Evolutionary conservation across 37 sponge, comb jelly and placozoan genomes (phyloP), one percentile per base, ranked within the genome.

Genomic region (Beroe forskalii): DNA sequence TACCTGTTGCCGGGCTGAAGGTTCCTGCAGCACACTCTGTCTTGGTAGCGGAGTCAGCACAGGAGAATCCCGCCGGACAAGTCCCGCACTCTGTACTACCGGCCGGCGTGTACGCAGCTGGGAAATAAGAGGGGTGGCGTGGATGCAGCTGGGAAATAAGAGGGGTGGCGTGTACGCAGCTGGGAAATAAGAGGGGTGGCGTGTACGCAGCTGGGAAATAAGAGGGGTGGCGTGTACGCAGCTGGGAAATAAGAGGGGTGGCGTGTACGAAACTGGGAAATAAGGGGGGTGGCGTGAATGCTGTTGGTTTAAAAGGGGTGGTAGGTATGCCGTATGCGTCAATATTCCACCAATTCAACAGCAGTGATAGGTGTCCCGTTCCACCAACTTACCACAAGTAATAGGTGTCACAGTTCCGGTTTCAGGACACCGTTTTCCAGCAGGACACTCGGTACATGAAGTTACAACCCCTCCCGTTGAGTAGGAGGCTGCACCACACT

Each of bases 51-150:
- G 76, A 38, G 40, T 32, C 40, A 6, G 76, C 37, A 36, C 76
- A 72, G 23, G 36, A 8, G 76, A 38, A 72, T 23, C 76, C 76
- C 30, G 28, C 76, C 8, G 76, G 76, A 72, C 76, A 72, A 3
- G 19, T 27, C 76, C 6, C 22, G 27, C 76, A 72, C 22, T 17
- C 19, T 37, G 40, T 72, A 32, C 40, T 38, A 32, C 76, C 76
- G 19, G 76, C 76, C 20, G 76, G 40, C 19, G 40, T 37, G 76
- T 72, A 72, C 12, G 20, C 40, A 8, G 40, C 40, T 20, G 3
- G 28, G 25, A 23, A 22, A 27, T 28, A 27, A 27, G 24, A 64
- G 55, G 55, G 55, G 55, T 17, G 55, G 55, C 55, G 55, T 48
- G 55, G 12, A n/a, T n/a, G n/a, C n/a, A n/a, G n/a, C n/a, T n/a